Evolutionary conservation across 2,888 invertebrate species (phyloP).

Genomic region (Mesorhabditis sp.): DNA sequence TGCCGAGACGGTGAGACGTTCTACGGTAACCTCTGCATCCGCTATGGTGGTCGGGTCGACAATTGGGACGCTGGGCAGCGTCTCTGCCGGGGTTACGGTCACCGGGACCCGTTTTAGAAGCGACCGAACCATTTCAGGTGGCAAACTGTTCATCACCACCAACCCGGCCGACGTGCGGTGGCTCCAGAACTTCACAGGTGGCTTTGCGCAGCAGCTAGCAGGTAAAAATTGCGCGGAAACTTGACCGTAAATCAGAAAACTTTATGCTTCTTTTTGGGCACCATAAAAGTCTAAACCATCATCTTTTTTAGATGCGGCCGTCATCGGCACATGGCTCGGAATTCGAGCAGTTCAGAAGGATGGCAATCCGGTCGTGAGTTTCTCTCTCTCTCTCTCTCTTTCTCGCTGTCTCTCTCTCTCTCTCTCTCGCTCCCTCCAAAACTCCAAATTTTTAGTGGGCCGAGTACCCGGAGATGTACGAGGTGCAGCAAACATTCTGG

Average conservation of each 20-base stretch:
- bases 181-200: background rate
- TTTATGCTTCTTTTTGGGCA: too few relatives aligned
- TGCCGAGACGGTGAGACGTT: background rate
- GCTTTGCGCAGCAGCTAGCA: background rate
- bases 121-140: background rate
- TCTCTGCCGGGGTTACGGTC: too few relatives aligned
- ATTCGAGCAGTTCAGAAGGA: conserved; percentile 2
- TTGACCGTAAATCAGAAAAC: too few relatives aligned
- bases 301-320: too few relatives aligned
- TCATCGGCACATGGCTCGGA: background rate
- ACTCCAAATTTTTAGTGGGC: conserved; percentile 21
- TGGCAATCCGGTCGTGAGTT: background rate
- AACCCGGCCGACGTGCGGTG: background rate
- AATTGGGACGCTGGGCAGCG: too few relatives aligned
- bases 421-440: background rate
- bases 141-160: background rate
- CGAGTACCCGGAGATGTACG: conserved; percentile 27
- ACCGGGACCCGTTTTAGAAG: too few relatives aligned
- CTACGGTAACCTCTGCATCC: background rate
- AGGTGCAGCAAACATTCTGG: conserved; percentile 29
- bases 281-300: too few relatives aligned
- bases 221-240: too few relatives aligned
- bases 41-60: background rate
- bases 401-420: too few relatives aligned
- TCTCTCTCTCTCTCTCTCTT: too few relatives aligned